Conservation (phyloP, 2,888 invertebrate species). For the Lasius platythorax region DNA sequence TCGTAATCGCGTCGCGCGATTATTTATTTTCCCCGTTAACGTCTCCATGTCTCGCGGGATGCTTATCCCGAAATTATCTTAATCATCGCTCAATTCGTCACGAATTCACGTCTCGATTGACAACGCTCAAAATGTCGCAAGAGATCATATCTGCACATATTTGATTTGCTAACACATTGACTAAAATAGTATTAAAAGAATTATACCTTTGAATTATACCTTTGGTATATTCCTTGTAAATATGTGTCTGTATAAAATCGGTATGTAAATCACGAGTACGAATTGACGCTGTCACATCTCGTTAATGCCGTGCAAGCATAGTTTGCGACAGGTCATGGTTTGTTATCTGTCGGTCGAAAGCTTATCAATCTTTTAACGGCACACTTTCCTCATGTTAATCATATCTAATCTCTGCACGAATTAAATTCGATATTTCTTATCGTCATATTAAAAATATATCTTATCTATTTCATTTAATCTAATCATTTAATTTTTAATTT, state of each 20-base stretch:
- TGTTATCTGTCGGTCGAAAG: conserved; percentile 39
- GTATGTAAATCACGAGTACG: neutral
- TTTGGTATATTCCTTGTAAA: neutral
- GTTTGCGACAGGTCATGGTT: conserved; percentile 82
- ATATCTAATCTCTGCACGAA: conserved; percentile 8
- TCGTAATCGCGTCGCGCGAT: conserved; percentile 58
- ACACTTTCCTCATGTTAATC: conserved; percentile 46
- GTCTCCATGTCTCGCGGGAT: neutral
- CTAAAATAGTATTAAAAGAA: neutral
- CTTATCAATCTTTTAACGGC: conserved; percentile 11
- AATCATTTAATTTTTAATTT: conserved; percentile 28
- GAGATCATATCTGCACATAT: neutral
- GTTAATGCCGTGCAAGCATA: conserved; percentile 33
- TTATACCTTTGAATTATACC: neutral
- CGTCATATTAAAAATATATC: conserved; percentile 24
- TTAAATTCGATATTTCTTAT: conserved; percentile 28
- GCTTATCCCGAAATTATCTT: conserved; percentile 16
- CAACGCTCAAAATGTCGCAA: neutral
- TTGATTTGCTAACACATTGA: neutral
- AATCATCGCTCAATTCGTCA: conserved; percentile 8
- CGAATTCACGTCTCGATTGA: neutral
- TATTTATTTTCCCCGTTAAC: conserved; percentile 54
- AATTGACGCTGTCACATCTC: neutral
- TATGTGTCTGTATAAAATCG: neutral
- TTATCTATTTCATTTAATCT: conserved; percentile 32